Evolutionary conservation across 1,140 invertebrate species (phyloP), one percentile per base, ranked within the genome.

Genomic region (Platorchestia sp.): DNA sequence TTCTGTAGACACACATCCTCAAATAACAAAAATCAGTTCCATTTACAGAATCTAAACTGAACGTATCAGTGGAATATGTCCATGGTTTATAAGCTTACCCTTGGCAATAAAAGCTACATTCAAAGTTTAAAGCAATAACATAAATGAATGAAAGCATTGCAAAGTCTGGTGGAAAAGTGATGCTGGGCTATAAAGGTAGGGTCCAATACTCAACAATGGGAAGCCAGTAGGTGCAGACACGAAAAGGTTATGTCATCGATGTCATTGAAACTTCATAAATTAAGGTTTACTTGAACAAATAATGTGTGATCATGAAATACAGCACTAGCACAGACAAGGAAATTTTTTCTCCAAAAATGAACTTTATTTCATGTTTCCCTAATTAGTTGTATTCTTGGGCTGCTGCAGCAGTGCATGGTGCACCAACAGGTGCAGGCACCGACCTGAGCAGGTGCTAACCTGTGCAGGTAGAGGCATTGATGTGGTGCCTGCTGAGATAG

Each of bases 391-490:
- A 27, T 75, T 27, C 14, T 36, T 19, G 59, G 27, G 36, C 14
- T 19, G 14, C 19, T 51, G 47, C 59, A 75, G 59, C 59, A 75
- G 59, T n/a, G n/a, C 59, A 75, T 22, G 14, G 27, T 3, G 27
- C 59, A 75, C 14, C 14, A 75, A 1, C 10, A 75, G 59, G 41
- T 16, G 3, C 87, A n/a, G n/a, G n/a, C n/a, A n/a, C n/a, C n/a
- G n/a, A n/a, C n/a, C n/a, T n/a, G 59, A 75, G 14, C 10, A 75
- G 59, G 41, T 16, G 3, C 87, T 42, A 43, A 93, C 91, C 91
- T 45, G 91, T 93, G 45, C 91, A 93, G 45, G 91, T 93, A 44
- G 91, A 93, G 45, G 91, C 91, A 45, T 93, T 93, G 45, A 93
- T 93, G 5, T 93, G 43, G 45, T 93, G 91, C 45, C 45, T 93